phyloP scores from a whole-genome alignment of 1,140 invertebrate species.

The Stratiolaelaps scimitus region DNA sequence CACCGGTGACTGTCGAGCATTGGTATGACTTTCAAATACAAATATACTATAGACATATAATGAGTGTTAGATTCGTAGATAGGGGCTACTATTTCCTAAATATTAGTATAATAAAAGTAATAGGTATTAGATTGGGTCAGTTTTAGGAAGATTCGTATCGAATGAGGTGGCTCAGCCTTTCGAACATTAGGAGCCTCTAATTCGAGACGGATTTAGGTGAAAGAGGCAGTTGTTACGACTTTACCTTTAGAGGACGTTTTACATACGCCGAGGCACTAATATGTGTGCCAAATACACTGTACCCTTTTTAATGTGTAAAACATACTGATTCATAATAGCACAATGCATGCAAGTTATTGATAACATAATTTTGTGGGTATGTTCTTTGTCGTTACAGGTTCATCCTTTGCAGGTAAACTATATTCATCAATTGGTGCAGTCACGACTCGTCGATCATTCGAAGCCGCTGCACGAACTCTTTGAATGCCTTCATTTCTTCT shows the following conservation, averaged over 20 bases:
- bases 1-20: conserved; percentile 53
- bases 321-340: not conserved
- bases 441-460: conserved; percentile 63
- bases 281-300: not conserved
- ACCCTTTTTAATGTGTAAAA: not conserved
- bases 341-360: no score
- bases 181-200: no score
- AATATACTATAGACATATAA: not conserved
- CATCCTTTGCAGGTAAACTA: conserved; percentile 82
- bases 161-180: no score
- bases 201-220: no score
- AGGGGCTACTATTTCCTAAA: no score
- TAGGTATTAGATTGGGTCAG: not conserved
- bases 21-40: conserved; percentile 10
- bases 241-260: no score
- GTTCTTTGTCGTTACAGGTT: conserved; percentile 52
- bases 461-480: conserved; percentile 73
- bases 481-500: conserved; percentile 79
- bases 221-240: no score
- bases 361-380: no score
- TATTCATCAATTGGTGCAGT: conserved; percentile 79
- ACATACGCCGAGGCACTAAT: no score
- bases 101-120: no score
- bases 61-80: not conserved
- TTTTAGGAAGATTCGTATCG: no score